These are phyloP conservation scores for Pseudomyrmex cubaensis DNA, from an alignment of 1,140 invertebrate species.

Conservation along the genomic window DNA sequence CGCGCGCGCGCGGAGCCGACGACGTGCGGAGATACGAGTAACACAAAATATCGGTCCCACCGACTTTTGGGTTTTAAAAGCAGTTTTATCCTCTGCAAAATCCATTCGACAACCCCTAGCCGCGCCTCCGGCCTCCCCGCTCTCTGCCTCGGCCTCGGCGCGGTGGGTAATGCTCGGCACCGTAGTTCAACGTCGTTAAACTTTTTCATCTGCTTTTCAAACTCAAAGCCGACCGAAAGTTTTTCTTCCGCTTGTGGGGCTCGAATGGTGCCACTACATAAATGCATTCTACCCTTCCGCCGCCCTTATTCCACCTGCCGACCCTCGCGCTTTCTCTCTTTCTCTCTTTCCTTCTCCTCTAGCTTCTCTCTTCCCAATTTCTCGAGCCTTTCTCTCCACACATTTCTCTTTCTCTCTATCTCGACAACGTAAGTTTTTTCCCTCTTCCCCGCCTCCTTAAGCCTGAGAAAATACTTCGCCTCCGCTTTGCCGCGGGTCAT, in stretches of 20 bases:
- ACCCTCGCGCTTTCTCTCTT: slow-evolving; percentile 42
- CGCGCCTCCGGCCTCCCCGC: too few relatives aligned
- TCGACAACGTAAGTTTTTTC: slow-evolving; percentile 58
- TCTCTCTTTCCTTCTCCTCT: neutral
- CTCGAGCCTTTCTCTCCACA: neutral
- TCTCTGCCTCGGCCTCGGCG: neutral
- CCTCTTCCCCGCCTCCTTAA: neutral
- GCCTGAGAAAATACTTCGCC: slow-evolving; percentile 62
- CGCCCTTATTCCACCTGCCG: slow-evolving; percentile 63
- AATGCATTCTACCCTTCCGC: slow-evolving; percentile 74
- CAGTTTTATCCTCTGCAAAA: slow-evolving; percentile 66
- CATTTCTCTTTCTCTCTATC: slow-evolving; percentile 55
- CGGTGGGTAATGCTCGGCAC: slow-evolving; percentile 60
- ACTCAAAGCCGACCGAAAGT: slow-evolving; percentile 80
- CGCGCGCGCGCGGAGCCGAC: neutral
- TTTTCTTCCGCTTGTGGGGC: slow-evolving; percentile 74
- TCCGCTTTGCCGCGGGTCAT: slow-evolving; percentile 61
- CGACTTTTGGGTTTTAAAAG: slow-evolving; percentile 56
- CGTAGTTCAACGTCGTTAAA: slow-evolving; percentile 81
- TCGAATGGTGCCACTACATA: slow-evolving; percentile 75
- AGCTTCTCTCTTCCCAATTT: neutral
- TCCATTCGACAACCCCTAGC: slow-evolving; percentile 43
- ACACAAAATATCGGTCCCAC: slow-evolving; percentile 42
- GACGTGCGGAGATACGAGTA: slow-evolving; percentile 56
- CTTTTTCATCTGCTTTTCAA: slow-evolving; percentile 83